Evolutionary conservation across 2,888 invertebrate species (phyloP), one percentile per base, ranked within the genome.

Genomic region (Melolontha melolontha): DNA sequence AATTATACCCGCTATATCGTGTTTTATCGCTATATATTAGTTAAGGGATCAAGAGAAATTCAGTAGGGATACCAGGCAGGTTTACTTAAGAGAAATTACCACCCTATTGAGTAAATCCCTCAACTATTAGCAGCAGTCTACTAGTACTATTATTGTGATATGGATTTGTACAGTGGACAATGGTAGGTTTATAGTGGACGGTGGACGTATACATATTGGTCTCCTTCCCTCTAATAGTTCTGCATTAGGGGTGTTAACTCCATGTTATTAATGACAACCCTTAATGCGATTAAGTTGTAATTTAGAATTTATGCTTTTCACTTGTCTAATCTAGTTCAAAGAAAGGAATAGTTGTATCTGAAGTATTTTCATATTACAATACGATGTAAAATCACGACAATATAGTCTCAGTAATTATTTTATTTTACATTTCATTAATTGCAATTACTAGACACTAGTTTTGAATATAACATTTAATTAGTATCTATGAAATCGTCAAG

Each of bases 81-180:
- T 66, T 73, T 71, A 73, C 65, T 64, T 59, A 42, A 27, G 41
- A 49, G 64, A 47, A 66, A 66, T 66, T 57, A 49, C 66, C 66
- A 57, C 55, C 71, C 71, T 59, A 73, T 73, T 71, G 73, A 71
- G 72, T 71, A 73, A 73, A 72, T 71, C 72, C 71, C 72, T 68
- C 64, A 50, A 44, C 44, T 59, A 59, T 59, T 59, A 59, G 59
- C 34, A 29, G n/a, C 27, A 59, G 44, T 27, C 59, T 59, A 44
- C 59, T 44, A 27, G 44, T 27, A 44, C 44, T 29, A 44, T 59
- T 59, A 59, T 44, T 59, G 44, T 44, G 12, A 44, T 59, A 29
- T 44, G 67, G 67, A 70, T 70, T 69, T 70, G 66, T 68, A 57
- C 68, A 64, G 69, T 69, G 69, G 71, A 66, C 64, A 67, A 55